Base-by-base conservation (phyloP, 2,888 invertebrate genomes). In the Polia nebulosa region DNA sequence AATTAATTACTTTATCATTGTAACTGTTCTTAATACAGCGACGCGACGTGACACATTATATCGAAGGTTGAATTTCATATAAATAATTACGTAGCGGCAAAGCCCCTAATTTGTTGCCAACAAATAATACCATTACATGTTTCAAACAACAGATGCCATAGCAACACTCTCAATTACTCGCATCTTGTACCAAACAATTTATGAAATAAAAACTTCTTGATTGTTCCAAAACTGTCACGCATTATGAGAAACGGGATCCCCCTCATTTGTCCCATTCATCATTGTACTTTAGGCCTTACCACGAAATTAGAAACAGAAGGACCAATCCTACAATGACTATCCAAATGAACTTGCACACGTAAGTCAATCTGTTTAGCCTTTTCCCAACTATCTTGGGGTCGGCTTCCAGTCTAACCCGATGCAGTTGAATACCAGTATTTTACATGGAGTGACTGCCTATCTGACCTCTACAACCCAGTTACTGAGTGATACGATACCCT, bases 261-360 rank as follows among this genome's bases (percentile, higher is more conserved):
- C 27, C 77, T 81, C 77, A 80, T 78, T 78, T 78, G 77, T 80
- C 58, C 15, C 78, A 77, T 81, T 76, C 72, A 80, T 76, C 77
- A 76, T 71, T 80, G 77, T 78, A 56, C 51, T 71, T 52, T 53
- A 60, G 62, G 56, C 45, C n/a, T 56, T 39, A 65, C 22, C n/a
- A 27, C n/a, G 3, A 41, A 34, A 25, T 25, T 15, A 0, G 32
- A 2, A 0, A 2, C 77, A 77, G 77, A 80, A 77, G 81, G 32
- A 41, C 56, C 34, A 79, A 2, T 29, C 20, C 3, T 0, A 44
- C 8, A 44, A 17, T 7, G 6, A 6, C 39, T 17, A 7, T 44
- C 4, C 9, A 20, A 44, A 20, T 20, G 44, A 41, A 44, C 9
- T 36, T 36, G 3, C 15, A 15, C n/a, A n/a, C n/a, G n/a, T n/a